Evolutionary conservation across 1,140 invertebrate species (phyloP).

Genomic region (Rhizoglyphus robini): DNA sequence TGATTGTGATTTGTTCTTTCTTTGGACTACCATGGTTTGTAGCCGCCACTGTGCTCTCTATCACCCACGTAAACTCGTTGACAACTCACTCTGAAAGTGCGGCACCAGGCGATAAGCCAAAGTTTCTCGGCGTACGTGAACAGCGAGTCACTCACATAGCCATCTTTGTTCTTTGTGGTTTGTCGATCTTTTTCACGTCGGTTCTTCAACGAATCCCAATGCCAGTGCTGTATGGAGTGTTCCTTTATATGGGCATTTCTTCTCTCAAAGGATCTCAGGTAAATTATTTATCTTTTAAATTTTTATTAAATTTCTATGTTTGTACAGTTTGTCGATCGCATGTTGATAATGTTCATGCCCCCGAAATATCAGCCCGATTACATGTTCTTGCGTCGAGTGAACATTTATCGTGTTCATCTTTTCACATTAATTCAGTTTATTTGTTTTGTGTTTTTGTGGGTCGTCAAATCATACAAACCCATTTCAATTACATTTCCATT

Average conservation of each 20-base stretch:
- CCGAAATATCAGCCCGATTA: conserved; percentile 97
- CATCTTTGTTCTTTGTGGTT: conserved; percentile 89
- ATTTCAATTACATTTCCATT: conserved; percentile 94
- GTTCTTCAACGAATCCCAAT: conserved; percentile 73
- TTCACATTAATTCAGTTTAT: conserved; percentile 86
- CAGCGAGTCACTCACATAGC: conserved; percentile 88
- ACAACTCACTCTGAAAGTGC: conserved; percentile 91
- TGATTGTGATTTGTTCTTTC: conserved; percentile 79
- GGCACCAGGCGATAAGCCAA: conserved; percentile 93
- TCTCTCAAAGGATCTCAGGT: conserved; percentile 72
- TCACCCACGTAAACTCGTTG: conserved; percentile 95
- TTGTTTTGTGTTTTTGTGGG: conserved; percentile 81
- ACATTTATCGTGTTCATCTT: conserved; percentile 76
- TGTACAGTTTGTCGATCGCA: conserved; percentile 81
- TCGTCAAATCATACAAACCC: conserved; percentile 82
- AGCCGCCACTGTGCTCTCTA: conserved; percentile 94
- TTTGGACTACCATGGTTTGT: conserved; percentile 91
- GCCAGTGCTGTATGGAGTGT: conserved; percentile 80
- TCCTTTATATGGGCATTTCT: conserved; percentile 96
- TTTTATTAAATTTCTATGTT: background rate
- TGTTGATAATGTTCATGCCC: conserved; percentile 93
- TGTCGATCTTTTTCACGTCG: conserved; percentile 79
- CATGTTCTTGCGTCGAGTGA: conserved; percentile 91
- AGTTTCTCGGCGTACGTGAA: conserved; percentile 88
- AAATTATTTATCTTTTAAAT: conserved; percentile 1